Percentiles rank a stretch among this genome's conserved stretches.
Evolutionary conservation across 2,888 invertebrate genomes (phyloP).

Genomic region (Netelia virgata): DNA sequence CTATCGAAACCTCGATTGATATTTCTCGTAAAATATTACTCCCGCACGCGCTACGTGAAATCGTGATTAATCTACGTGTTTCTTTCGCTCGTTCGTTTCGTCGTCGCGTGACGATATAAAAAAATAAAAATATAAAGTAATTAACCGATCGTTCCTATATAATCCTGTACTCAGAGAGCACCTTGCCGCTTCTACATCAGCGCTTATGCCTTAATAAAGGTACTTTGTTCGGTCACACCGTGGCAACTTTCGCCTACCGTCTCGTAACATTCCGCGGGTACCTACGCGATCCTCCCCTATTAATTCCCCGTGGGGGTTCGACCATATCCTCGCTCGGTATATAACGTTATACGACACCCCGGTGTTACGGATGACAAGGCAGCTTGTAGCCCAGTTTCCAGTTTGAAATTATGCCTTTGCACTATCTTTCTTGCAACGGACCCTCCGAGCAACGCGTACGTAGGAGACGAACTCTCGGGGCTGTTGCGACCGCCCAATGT

Average conservation of each 20-base stretch:
- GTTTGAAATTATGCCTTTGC: conserved; percentile 66
- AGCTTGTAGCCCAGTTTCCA: conserved; percentile 68
- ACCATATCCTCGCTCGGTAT: not conserved
- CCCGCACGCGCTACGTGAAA: too few relatives aligned
- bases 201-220: conserved; percentile 68
- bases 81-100: too few relatives aligned
- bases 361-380: conserved; percentile 62
- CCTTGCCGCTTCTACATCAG: conserved; percentile 64
- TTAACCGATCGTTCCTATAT: conserved; percentile 62
- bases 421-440: conserved; percentile 22
- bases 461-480: not conserved
- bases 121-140: conserved; percentile 28
- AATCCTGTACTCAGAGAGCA: conserved; percentile 38
- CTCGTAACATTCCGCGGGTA: conserved; percentile 61
- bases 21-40: too few relatives aligned
- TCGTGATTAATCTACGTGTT: too few relatives aligned
- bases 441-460: conserved; percentile 1
- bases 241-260: conserved; percentile 61
- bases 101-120: too few relatives aligned
- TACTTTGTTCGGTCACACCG: conserved; percentile 63
- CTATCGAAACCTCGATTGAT: too few relatives aligned
- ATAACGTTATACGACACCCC: conserved; percentile 56
- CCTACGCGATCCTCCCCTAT: conserved; percentile 64
- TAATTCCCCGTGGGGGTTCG: conserved; percentile 65
- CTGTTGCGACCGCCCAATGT: conserved; percentile 38